Percentiles rank a stretch among this genome's conserved stretches.
phyloP scores from a whole-genome alignment of 1,140 invertebrate genomes.

The Drosophila pseudoananassae region DNA sequence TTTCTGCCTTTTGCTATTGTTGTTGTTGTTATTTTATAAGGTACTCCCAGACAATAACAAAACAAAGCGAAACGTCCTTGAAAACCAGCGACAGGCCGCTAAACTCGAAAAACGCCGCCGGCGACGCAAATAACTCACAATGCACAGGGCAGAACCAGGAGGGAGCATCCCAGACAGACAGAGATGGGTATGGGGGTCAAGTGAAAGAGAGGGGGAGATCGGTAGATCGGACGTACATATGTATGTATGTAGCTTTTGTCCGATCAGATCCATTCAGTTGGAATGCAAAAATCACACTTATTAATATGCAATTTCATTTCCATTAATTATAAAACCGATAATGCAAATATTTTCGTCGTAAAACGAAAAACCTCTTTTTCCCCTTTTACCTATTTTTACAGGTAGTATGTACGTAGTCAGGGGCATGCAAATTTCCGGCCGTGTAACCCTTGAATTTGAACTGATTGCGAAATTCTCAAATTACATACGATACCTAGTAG shows the following conservation, averaged over 20 bases:
- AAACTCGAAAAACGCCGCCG: conserved; percentile 58
- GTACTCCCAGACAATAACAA: conserved; percentile 75
- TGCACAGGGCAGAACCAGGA: conserved; percentile 24
- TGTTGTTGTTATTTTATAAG: conserved; percentile 25
- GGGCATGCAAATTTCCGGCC: conserved; percentile 18
- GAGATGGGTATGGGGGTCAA: conserved; percentile 3
- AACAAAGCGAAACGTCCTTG: conserved; percentile 72
- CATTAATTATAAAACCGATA: conserved; percentile 24
- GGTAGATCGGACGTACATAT: background rate
- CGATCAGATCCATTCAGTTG: conserved; percentile 15
- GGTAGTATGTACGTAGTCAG: background rate
- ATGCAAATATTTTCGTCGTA: conserved; percentile 7
- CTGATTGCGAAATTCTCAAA: conserved; percentile 37
- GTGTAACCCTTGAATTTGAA: conserved; percentile 40
- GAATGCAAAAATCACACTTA: conserved; percentile 21
- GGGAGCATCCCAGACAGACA: conserved; percentile 26
- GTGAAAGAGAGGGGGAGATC: conserved; percentile 9
- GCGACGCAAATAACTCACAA: conserved; percentile 71
- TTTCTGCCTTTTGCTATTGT: conserved; percentile 27
- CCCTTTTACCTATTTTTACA: conserved; percentile 5
- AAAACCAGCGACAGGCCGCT: conserved; percentile 68
- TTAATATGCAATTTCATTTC: conserved; percentile 45
- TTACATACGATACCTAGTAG: conserved; percentile 7
- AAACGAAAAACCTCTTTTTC: conserved; percentile 1
- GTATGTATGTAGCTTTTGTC: conserved; percentile 5